Percentiles rank a stretch among this genome's conserved stretches.
Conservation (phyloP, 2,797 vertebrate genomes). For the Cetoscarus ocellatus region DNA sequence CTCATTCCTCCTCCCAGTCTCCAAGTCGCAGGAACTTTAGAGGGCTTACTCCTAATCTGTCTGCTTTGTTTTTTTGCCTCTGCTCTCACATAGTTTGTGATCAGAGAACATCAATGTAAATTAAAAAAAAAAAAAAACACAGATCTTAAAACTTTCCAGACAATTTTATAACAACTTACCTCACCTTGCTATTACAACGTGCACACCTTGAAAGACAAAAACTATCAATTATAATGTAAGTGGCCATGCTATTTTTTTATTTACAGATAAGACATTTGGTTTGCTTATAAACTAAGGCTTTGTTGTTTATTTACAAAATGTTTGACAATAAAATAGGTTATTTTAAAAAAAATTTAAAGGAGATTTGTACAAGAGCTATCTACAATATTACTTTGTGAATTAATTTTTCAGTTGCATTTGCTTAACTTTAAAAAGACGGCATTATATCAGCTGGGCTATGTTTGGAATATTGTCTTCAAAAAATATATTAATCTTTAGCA, state of each 20-base stretch:
- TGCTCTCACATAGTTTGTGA: conserved; percentile 9
- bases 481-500: background rate
- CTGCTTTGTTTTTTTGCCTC: conserved; percentile 25
- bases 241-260: too few species aligned
- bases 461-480: background rate
- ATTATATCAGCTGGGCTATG: background rate
- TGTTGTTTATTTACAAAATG: too few species aligned
- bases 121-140: background rate
- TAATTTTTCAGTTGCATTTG: too few species aligned
- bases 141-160: too few species aligned
- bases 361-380: too few species aligned
- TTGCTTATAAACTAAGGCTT: too few species aligned
- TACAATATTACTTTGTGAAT: background rate
- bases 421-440: too few species aligned
- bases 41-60: conserved; percentile 38
- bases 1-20: conserved; percentile 11
- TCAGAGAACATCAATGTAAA: conserved; percentile 1
- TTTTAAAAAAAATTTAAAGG: too few species aligned
- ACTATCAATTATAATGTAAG: too few species aligned
- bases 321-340: too few species aligned
- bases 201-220: background rate
- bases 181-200: background rate
- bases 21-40: conserved; percentile 26
- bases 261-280: too few species aligned
- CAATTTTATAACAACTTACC: background rate